Evolutionary conservation across 2,113 vertebrate genomes (phyloP), one percentile per base, ranked within the genome.

Genomic region (Archocentrus centrarchus): DNA sequence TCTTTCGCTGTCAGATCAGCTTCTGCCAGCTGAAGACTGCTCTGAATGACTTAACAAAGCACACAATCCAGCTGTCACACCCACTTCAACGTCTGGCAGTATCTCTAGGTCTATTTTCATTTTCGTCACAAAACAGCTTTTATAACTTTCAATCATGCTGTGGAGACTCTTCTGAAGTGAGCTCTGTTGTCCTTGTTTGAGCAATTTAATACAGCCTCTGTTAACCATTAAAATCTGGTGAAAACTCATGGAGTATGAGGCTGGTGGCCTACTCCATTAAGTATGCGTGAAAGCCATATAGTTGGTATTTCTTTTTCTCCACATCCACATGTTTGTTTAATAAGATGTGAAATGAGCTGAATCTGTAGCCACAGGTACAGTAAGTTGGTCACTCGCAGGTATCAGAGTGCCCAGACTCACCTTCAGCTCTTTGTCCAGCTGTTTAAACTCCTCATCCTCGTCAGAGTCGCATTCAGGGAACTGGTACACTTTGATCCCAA

Each of bases 381-480:
- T 7, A 27, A n/a, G 11, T 53, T 22, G 27, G 44, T 39, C 5
- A 20, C 55, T 61, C 17, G 18, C 24, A 70, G 44, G 24, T 20
- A 22, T 44, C 60, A 15, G 60, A 55, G 9, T 18, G 18, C 3
- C 37, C 1, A 32, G 4, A 63, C 92, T 94, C 87, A 98, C 98
- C 96, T 99, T 99, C 89, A 99, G 91, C 80, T 99, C 98, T 91
- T 97, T 97, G 81, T 99, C 98, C 39, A 98, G 97, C 83, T 98
- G 97, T 89, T 99, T 99, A 82, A 99, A 98, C 77, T 98, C 97
- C 63, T 99, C 97, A 18, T 99, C 98, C 89, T 99, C 98, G 17
- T 99, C 98, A 0, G 98, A 99, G 93, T 99, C 98, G 68, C 98
- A 99, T 89, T 99, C 98, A 0, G 98, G 98, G 84, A 99, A 99